These are phyloP conservation scores for Eledona agricola DNA, from an alignment of 2,888 invertebrate species.

Conservation along the genomic window DNA sequence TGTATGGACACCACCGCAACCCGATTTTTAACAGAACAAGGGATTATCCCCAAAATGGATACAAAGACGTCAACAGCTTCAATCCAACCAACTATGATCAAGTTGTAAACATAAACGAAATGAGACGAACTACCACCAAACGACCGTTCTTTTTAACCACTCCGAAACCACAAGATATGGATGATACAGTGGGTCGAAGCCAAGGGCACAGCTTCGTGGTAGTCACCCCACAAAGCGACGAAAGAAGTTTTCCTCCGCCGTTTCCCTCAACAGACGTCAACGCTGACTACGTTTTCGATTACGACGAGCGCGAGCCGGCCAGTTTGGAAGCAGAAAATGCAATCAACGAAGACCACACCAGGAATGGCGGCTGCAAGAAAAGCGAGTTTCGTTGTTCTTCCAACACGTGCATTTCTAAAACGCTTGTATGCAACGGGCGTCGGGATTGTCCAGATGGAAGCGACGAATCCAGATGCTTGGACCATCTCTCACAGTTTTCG, in stretches of 20 bases:
- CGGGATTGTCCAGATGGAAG: slow-evolving; percentile 69
- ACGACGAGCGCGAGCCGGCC: slow-evolving; percentile 49
- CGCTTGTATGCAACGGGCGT: slow-evolving; percentile 68
- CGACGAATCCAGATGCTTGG: slow-evolving; percentile 66
- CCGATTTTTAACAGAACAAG: no score
- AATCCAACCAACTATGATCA: slow-evolving; percentile 28
- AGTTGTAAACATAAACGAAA: slow-evolving; percentile 27
- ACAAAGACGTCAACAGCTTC: not conserved
- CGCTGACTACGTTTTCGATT: slow-evolving; percentile 57
- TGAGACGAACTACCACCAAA: slow-evolving; percentile 6
- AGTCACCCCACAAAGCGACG: slow-evolving; percentile 35
- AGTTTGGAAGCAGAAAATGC: slow-evolving; percentile 48
- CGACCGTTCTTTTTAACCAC: slow-evolving; percentile 6
- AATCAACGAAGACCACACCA: slow-evolving; percentile 43
- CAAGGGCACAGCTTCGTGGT: slow-evolving; percentile 19
- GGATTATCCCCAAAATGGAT: not conserved
- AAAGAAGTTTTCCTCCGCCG: slow-evolving; percentile 50
- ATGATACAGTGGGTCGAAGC: slow-evolving; percentile 8
- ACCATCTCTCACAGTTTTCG: slow-evolving; percentile 63
- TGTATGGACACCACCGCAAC: no score
- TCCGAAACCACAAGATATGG: slow-evolving; percentile 10
- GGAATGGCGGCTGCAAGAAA: slow-evolving; percentile 47
- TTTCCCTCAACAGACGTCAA: slow-evolving; percentile 53
- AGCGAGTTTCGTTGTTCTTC: slow-evolving; percentile 63
- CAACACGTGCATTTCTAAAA: slow-evolving; percentile 65